Evolutionary conservation across 1,140 invertebrate species (phyloP), one percentile per base, ranked within the genome.

Genomic region (Probaryconus sp.): DNA sequence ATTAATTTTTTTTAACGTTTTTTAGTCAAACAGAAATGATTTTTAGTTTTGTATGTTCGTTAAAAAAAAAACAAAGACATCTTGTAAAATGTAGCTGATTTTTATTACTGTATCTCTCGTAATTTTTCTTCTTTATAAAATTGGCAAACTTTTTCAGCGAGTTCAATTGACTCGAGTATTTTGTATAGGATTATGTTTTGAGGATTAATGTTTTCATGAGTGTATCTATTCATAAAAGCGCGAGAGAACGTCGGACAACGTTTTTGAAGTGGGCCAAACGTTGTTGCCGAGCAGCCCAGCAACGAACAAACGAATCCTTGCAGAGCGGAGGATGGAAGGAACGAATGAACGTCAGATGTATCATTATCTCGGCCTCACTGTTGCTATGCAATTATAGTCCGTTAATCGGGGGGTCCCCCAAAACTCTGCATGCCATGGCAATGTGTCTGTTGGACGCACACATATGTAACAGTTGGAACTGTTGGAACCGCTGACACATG

Each of bases 311-410:
- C 50, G 68, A 40, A 30, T 35, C 13, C 26, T 10, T 26, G 16
- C 24, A 21, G 28, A 53, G 16, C 50, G 31, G 13, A 71, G 38
- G 51, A 42, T 50, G 58, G 58, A 58, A 24, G 21, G 21, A 24
- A 24, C 21, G 21, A 24, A 47, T 33, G 40, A 35, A 64, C 81
- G 80, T 82, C 80, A 78, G 81, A 83, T 82, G 77, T 86, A 86
- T 86, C 82, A 86, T 85, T 85, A 85, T 85, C 83, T 83, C 79
- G 75, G 77, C 61, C 82, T 85, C 79, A 80, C 84, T 86, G 84
- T 86, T 86, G 84, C 84, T 81, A 86, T 86, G 84, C 84, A 86
- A 86, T 86, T 85, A 86, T 81, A 84, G 79, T 75, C 83, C 81
- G 83, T 86, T 86, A 85, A 86, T 86, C 83, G 82, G 74, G 31